Evolutionary conservation across 2,113 vertebrate genomes (phyloP), one percentile per base, ranked within the genome.

Genomic region (Oophaga pumilio): DNA sequence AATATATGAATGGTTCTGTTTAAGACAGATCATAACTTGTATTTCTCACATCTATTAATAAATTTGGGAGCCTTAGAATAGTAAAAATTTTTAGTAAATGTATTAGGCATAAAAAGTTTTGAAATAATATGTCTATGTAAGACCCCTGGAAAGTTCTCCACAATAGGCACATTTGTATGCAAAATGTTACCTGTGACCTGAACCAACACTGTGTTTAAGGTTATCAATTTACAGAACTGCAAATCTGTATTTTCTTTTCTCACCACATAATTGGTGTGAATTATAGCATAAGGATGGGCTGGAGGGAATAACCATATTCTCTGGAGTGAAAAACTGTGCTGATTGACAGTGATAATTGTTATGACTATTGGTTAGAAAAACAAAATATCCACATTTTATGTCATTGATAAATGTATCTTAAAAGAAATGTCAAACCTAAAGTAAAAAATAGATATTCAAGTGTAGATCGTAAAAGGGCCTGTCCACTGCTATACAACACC

Each of bases 331-430:
- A 12, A 69, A 33, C 15, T 28, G 0, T 1, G 69, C 17, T 43
- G 69, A 73, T 20, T 73, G 69, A 73, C 69, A 43, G 69, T 20
- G 69, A 73, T 17, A 73, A 73, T 73, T 73, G 69, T 73, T 73
- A 73, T 17, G 15, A 33, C 26, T 6, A 33, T 13, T 33, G 26
- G 26, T 71, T 17, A 15, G 68, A 28, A 73, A 73, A 73, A 73
- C 33, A 73, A 73, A 43, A 73, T 43, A 43, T 73, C 33, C 28
- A 43, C 68, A 71, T 71, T 71, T 26, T 33, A 33, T 28, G 68
- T 28, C 15, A 24, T 13, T 33, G 26, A 28, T 33, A 33, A 71
- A 17, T 8, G 68, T 7, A 33, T 17, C 13, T 20, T 71, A 71
- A 71, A 15, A 33, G 68, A 33, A 26, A 26, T 33, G 2, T 24